These are phyloP conservation scores for Dicerorhinus sumatrensis DNA, from an alignment of 2,113 vertebrate genomes.

Conservation along the genomic window DNA sequence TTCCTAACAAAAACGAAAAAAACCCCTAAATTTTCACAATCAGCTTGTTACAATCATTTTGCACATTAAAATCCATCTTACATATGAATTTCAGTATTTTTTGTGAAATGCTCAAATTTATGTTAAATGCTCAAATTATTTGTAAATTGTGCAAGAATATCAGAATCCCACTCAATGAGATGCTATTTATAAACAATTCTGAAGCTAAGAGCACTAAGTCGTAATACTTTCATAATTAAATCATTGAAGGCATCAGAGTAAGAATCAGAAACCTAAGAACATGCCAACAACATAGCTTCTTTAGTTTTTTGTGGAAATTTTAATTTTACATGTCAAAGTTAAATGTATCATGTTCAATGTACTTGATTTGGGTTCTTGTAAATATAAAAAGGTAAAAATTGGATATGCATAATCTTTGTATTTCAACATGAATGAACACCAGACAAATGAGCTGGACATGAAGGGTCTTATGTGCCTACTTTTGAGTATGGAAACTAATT, in stretches of 20 bases:
- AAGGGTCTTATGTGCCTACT: neutral
- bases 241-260: neutral
- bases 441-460: neutral
- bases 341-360: neutral
- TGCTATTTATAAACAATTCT: slow-evolving; percentile 8
- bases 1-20: too few relatives aligned
- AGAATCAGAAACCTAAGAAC: neutral
- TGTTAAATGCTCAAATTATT: neutral
- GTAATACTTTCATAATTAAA: neutral
- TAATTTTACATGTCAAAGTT: neutral
- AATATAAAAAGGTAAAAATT: neutral
- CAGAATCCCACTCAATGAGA: neutral
- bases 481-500: neutral
- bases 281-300: neutral
- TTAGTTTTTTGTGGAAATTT: neutral
- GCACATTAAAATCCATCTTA: neutral
- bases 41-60: neutral
- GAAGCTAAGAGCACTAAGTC: neutral
- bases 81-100: slow-evolving; percentile 1
- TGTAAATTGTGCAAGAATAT: neutral
- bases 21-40: neutral
- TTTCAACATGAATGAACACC: slow-evolving; percentile 2
- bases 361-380: slow-evolving; percentile 11
- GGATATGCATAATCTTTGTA: neutral
- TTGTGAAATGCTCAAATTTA: too few relatives aligned